A percentile compares a stretch with the other conserved stretches of the same genome.
Conservation (phyloP, 2,888 invertebrate species). For the Agrotis exclamationis region DNA sequence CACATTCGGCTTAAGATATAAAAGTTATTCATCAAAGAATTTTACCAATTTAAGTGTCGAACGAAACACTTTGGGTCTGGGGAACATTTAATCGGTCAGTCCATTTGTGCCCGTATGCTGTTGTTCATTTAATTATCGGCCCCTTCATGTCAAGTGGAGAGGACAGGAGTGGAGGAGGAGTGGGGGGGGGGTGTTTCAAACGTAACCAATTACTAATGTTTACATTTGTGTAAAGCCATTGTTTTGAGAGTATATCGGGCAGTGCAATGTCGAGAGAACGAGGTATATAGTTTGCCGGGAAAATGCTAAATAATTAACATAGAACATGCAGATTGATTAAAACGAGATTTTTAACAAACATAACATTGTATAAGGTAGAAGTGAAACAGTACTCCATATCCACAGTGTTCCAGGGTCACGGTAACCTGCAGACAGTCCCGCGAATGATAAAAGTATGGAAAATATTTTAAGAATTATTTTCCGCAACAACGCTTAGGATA, state of each 20-base stretch:
- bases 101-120: slow-evolving; percentile 70
- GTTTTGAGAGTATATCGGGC: slow-evolving; percentile 41
- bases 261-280: background rate
- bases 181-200: slow-evolving; percentile 19
- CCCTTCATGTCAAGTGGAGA: slow-evolving; percentile 66
- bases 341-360: too few relatives aligned
- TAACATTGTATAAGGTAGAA: too few relatives aligned
- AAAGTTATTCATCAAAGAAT: slow-evolving; percentile 24
- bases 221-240: slow-evolving; percentile 44
- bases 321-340: too few relatives aligned
- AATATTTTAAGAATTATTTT: background rate
- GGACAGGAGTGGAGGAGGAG: slow-evolving; percentile 23
- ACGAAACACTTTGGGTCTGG: slow-evolving; percentile 39
- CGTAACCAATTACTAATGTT: slow-evolving; percentile 53
- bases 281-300: too few relatives aligned
- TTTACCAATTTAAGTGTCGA: slow-evolving; percentile 44
- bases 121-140: slow-evolving; percentile 77
- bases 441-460: background rate
- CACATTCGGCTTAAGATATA: background rate
- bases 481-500: background rate
- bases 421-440: too few relatives aligned
- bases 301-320: too few relatives aligned
- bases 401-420: too few relatives aligned
- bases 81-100: slow-evolving; percentile 63
- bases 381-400: too few relatives aligned